Conservation (phyloP, 2,113 vertebrate genomes). For the Galeopterus variegatus region DNA sequence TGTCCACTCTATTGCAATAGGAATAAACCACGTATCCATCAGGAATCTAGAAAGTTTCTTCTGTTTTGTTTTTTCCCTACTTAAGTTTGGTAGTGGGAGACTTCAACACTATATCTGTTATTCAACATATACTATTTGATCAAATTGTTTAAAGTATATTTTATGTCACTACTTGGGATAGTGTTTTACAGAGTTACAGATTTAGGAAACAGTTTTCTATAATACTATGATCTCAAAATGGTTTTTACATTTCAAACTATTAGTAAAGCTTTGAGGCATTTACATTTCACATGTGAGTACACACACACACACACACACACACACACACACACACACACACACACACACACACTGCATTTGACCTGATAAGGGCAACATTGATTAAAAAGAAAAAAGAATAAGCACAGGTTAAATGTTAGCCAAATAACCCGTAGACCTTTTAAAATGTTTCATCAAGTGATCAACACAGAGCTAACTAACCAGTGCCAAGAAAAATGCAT, state of each 20-base stretch:
- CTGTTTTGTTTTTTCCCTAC: background rate
- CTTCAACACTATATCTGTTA: background rate
- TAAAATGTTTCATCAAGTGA: conserved; percentile 78
- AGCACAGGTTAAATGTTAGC: conserved; percentile 55
- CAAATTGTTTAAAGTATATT: background rate
- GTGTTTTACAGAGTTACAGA: background rate
- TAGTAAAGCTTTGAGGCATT: background rate
- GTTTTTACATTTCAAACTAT: background rate
- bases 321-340: background rate
- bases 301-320: too few relatives aligned
- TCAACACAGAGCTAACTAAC: conserved; percentile 74
- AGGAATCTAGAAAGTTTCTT: background rate
- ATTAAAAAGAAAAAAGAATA: conserved; percentile 30
- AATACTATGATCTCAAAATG: background rate
- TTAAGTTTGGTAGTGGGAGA: background rate
- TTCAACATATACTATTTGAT: background rate
- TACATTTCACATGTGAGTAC: too few relatives aligned
- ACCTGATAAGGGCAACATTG: background rate
- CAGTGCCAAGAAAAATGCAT: conserved; percentile 78
- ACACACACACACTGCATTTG: background rate
- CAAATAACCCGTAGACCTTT: conserved; percentile 65
- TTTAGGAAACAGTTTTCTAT: background rate
- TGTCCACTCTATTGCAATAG: background rate
- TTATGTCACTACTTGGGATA: background rate
- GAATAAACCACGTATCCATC: background rate